Evolutionary conservation across 2,888 invertebrate genomes (phyloP).

Genomic region (Himalopsyche kuldschensis): DNA sequence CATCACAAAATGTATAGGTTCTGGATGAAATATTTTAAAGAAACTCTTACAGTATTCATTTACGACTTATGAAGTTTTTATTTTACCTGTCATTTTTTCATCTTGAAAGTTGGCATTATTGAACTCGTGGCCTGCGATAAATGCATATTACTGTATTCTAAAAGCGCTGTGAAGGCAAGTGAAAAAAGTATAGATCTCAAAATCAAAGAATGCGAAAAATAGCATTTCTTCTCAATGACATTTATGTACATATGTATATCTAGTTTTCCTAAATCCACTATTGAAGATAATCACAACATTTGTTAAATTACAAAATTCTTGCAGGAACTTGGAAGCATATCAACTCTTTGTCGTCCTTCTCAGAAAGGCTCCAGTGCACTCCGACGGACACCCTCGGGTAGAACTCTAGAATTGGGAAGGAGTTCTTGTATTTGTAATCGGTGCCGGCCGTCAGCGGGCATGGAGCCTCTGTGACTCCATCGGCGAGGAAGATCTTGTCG

Average conservation of each 20-base stretch:
- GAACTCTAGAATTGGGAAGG: slow-evolving; percentile 57
- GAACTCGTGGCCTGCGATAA: too few relatives aligned
- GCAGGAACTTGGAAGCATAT: slow-evolving; percentile 72
- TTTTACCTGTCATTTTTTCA: too few relatives aligned
- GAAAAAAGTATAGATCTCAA: too few relatives aligned
- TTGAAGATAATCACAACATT: not conserved
- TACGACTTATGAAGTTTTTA: too few relatives aligned
- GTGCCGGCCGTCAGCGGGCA: slow-evolving; percentile 72
- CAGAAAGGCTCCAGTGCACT: slow-evolving; percentile 67
- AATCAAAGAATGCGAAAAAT: too few relatives aligned
- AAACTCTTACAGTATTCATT: too few relatives aligned
- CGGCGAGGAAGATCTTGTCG: slow-evolving; percentile 60
- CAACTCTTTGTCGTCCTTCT: slow-evolving; percentile 51
- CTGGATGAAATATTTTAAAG: too few relatives aligned
- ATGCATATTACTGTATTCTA: too few relatives aligned
- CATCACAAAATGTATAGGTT: too few relatives aligned
- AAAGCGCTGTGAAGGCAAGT: too few relatives aligned
- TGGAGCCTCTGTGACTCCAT: slow-evolving; percentile 57
- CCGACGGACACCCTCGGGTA: slow-evolving; percentile 58
- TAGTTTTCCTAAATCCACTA: not conserved
- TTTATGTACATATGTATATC: not conserved
- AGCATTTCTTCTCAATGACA: too few relatives aligned
- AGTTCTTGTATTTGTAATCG: slow-evolving; percentile 70
- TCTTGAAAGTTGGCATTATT: too few relatives aligned
- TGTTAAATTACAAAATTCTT: slow-evolving; percentile 53